Base-by-base conservation (phyloP, 1,140 invertebrate species). In the Riptortus pedestris region DNA sequence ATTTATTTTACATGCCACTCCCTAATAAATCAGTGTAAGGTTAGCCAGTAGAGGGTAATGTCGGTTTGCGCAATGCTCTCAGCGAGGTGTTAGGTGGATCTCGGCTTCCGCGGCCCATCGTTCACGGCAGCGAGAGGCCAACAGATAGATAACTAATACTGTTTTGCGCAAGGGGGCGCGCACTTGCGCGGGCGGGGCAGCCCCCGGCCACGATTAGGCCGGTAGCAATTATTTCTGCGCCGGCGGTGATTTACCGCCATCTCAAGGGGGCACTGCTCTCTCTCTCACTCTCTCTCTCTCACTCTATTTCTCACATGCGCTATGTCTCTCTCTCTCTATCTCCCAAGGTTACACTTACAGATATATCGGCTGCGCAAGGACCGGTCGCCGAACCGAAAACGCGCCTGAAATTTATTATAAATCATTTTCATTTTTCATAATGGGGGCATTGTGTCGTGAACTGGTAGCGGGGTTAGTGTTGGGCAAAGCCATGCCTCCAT, bases 391-490 rank as follows among this genome's bases (percentile, higher is more conserved):
- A 20, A 22, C n/a, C 45, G 45, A 3, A 47, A 47, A n/a, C 22
- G 45, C 45, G 45, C 45, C 22, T 22, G 18, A 47, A 47, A 47
- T 47, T 47, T 47, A 47, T 47, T 47, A 47, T 47, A 47, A 47
- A 47, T 47, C 45, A 47, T 47, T 47, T 47, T 47, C 45, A 47
- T 47, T 47, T 47, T 47, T 47, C 45, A 47, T 47, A 47, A 47
- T 47, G 45, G 45, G n/a, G 22, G 45, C 45, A 47, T 20, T 22
- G 45, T 47, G 45, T 47, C 45, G 18, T 47, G 45, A 47, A 47
- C 45, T 47, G 45, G 45, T 47, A 47, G 45, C 45, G 45, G 45
- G 45, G 45, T 47, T 47, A 47, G 45, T n/a, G 2, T 47, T 47
- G 45, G 22, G 45, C 22, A 47, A 47, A 47, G 18, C 45, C n/a